Evolutionary conservation across 2,888 invertebrate genomes (phyloP).

Genomic region (Ernsta delagoae): DNA sequence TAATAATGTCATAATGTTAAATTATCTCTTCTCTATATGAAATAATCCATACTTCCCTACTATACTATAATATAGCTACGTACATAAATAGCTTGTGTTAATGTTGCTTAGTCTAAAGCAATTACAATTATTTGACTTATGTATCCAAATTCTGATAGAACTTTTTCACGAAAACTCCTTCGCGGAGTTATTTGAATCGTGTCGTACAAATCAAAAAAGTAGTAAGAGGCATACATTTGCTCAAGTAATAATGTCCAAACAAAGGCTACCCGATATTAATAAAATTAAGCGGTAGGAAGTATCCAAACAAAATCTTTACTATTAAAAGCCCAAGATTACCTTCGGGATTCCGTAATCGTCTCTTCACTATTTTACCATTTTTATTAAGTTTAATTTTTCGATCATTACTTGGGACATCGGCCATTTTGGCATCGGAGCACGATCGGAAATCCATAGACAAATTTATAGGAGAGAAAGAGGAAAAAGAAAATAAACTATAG

Average conservation of each 20-base stretch:
- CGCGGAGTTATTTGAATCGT: conserved; percentile 41
- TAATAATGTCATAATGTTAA: not conserved
- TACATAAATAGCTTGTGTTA: not conserved
- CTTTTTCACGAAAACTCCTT: not conserved
- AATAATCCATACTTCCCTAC: too few relatives aligned
- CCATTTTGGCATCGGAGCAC: conserved; percentile 80
- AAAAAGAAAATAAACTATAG: too few relatives aligned
- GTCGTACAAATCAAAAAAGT: conserved; percentile 67
- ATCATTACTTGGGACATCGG: conserved; percentile 81
- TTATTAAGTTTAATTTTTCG: conserved; percentile 79
- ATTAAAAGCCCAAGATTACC: conserved; percentile 57
- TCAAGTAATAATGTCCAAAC: conserved; percentile 46
- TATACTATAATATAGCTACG: too few relatives aligned
- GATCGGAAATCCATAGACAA: not conserved
- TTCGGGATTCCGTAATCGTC: conserved; percentile 78
- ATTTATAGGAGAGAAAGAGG: too few relatives aligned
- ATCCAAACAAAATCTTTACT: conserved; percentile 24
- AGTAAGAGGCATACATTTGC: conserved; percentile 73
- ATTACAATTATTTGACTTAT: not conserved
- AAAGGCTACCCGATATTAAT: conserved; percentile 42
- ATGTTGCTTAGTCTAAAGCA: not conserved
- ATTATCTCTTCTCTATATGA: too few relatives aligned
- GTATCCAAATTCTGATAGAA: not conserved
- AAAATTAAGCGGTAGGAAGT: conserved; percentile 20
- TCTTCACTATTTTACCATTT: conserved; percentile 80